Conservation (phyloP, 2,888 invertebrate genomes). For the Fragum sueziense region DNA sequence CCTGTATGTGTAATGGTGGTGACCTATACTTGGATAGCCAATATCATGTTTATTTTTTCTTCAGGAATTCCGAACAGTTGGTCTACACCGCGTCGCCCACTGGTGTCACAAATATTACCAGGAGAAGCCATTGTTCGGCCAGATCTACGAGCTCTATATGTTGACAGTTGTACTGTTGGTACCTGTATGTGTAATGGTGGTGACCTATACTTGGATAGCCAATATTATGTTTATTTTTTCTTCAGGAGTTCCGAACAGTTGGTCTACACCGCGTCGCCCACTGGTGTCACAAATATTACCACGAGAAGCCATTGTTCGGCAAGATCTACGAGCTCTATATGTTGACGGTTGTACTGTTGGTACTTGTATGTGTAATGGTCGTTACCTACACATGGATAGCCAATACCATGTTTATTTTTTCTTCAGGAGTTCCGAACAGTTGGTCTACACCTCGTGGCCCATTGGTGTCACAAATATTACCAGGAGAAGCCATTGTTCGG, state of each 20-base stretch:
- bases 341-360: slow-evolving; percentile 86
- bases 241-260: slow-evolving; percentile 61
- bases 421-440: slow-evolving; percentile 61
- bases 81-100: slow-evolving; percentile 73
- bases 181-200: slow-evolving; percentile 87
- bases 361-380: slow-evolving; percentile 87
- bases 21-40: slow-evolving; percentile 87
- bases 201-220: slow-evolving; percentile 87
- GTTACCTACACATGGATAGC: slow-evolving; percentile 87
- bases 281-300: slow-evolving; percentile 86
- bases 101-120: slow-evolving; percentile 86
- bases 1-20: slow-evolving; percentile 87
- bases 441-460: slow-evolving; percentile 67
- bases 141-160: slow-evolving; percentile 86
- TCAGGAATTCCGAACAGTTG: slow-evolving; percentile 62
- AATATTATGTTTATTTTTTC: slow-evolving; percentile 84
- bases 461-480: slow-evolving; percentile 86
- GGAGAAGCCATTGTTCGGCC: slow-evolving; percentile 51
- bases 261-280: slow-evolving; percentile 72
- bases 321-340: slow-evolving; percentile 86
- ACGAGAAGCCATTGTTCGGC: slow-evolving; percentile 50
- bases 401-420: slow-evolving; percentile 84
- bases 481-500: slow-evolving; percentile 50
- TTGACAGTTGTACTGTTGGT: slow-evolving; percentile 86
- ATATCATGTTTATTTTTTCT: slow-evolving; percentile 84